These are phyloP conservation scores for Pachypeltis micranthus DNA, from an alignment of 1,140 invertebrate genomes.

Conservation along the genomic window DNA sequence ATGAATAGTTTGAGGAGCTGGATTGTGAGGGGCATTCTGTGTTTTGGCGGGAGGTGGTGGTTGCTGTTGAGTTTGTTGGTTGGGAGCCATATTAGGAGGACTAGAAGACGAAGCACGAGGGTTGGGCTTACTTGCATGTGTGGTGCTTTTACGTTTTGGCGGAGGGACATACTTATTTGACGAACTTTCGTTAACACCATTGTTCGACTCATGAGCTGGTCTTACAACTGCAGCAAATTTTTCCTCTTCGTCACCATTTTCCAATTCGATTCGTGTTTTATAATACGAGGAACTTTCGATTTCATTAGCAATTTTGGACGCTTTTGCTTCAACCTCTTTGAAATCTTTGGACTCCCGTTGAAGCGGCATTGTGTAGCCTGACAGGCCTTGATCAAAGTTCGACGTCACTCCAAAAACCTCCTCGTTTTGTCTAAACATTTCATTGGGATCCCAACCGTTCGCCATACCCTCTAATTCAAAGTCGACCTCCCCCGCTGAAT, in stretches of 20 bases:
- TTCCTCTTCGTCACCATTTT: conserved; percentile 87
- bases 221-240: conserved; percentile 61
- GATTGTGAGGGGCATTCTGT: conserved; percentile 9
- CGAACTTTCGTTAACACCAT: not conserved
- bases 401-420: conserved; percentile 77
- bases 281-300: conserved; percentile 70
- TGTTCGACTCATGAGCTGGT: conserved; percentile 27
- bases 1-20: no score
- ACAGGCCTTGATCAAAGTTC: conserved; percentile 72
- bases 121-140: conserved; percentile 43
- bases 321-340: conserved; percentile 69
- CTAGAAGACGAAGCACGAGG: conserved; percentile 37
- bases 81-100: conserved; percentile 36
- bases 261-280: conserved; percentile 65
- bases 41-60: conserved; percentile 22
- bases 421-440: conserved; percentile 91
- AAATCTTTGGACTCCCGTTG: conserved; percentile 77
- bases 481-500: conserved; percentile 42
- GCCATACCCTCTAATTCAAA: conserved; percentile 46
- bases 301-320: conserved; percentile 74
- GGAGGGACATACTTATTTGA: conserved; percentile 59
- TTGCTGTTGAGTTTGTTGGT: not conserved
- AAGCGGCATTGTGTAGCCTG: conserved; percentile 75
- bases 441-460: conserved; percentile 89
- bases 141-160: conserved; percentile 49